Base-by-base conservation (phyloP, 2,113 vertebrate genomes). In the Lamprologus tigripictilis region DNA sequence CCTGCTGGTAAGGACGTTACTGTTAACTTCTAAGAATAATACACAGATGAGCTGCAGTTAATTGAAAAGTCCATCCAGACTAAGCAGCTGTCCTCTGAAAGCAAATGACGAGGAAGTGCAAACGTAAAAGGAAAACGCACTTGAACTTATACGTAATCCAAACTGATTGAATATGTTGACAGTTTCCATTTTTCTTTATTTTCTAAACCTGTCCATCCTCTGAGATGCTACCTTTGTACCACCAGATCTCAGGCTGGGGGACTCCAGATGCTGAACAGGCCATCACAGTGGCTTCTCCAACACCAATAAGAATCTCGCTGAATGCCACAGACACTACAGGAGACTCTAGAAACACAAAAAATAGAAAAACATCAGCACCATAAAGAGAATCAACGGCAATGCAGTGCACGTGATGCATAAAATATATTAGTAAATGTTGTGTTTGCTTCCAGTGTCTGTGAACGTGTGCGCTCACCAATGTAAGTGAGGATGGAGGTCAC, bases 151-250 rank as follows among this genome's bases (percentile, higher is more conserved):
- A 0, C 57, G 1, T 51, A 13, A 73, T 26, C 61, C 8, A 31
- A 53, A 19, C 33, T 12, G 9, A 26, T 14, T 45, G 21, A 45
- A 73, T 73, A 26, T 45, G 40, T 7, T 28, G 14, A 11, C 40
- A 3, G n/a, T 10, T 9, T 23, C 12, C 19, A 11, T 26, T 9
- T 47, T 37, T 61, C 23, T 57, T 53, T 71, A 8, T 82, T 88
- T 40, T 54, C 21, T 55, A 37, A 37, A 5, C 37, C 40, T 51
- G 1, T n/a, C 78, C 5, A 2, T 63, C 3, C 40, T 80, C 19
- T 57, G 3, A 61, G 5, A 16, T 31, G 81, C 89, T 95, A 99
- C 99, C 98, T 99, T 98, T 99, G 96, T 98, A 98, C 99, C 99
- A 99, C 88, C 93, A 95, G 81, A 99, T 95, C 7, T 97, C 96